A percentile compares a stretch with the other conserved stretches of the same genome.
These are phyloP conservation scores for Dione vanillae DNA, from an alignment of 2,888 invertebrate genomes.

Conservation along the genomic window DNA sequence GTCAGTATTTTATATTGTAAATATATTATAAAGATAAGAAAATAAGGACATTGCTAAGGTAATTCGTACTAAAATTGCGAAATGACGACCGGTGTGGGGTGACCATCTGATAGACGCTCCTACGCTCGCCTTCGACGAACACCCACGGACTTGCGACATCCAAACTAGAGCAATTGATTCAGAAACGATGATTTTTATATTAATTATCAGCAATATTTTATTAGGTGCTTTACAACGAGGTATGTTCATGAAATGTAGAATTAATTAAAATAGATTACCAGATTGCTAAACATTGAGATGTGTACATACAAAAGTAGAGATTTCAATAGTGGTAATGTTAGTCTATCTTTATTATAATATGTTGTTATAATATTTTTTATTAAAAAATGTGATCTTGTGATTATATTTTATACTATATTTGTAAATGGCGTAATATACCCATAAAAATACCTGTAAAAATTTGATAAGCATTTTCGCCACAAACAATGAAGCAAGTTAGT, in stretches of 20 bases:
- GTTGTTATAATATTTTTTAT: no score
- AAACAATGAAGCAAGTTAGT: no score
- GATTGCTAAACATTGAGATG: slow-evolving; percentile 42
- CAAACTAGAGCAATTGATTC: slow-evolving; percentile 73
- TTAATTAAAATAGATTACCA: slow-evolving; percentile 34
- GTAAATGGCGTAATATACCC: no score
- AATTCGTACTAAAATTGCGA: slow-evolving; percentile 62
- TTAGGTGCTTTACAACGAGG: slow-evolving; percentile 51
- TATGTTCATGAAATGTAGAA: slow-evolving; percentile 44
- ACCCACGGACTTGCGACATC: slow-evolving; percentile 75
- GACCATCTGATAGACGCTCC: slow-evolving; percentile 73
- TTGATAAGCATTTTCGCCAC: no score
- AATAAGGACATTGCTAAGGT: slow-evolving; percentile 54
- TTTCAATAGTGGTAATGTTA: no score
- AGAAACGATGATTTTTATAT: slow-evolving; percentile 61
- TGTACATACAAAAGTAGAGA: not conserved
- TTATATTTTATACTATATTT: no score
- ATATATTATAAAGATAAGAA: slow-evolving; percentile 15
- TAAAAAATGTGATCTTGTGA: no score
- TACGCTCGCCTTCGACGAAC: slow-evolving; percentile 71
- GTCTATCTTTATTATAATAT: no score
- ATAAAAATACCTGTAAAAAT: no score
- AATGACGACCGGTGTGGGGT: slow-evolving; percentile 60
- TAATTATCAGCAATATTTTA: slow-evolving; percentile 66
- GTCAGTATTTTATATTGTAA: not conserved